These are phyloP conservation scores for Crambe crambe DNA, from an alignment of 37 sponge, comb jelly and placozoan species.

Conservation along the genomic window DNA sequence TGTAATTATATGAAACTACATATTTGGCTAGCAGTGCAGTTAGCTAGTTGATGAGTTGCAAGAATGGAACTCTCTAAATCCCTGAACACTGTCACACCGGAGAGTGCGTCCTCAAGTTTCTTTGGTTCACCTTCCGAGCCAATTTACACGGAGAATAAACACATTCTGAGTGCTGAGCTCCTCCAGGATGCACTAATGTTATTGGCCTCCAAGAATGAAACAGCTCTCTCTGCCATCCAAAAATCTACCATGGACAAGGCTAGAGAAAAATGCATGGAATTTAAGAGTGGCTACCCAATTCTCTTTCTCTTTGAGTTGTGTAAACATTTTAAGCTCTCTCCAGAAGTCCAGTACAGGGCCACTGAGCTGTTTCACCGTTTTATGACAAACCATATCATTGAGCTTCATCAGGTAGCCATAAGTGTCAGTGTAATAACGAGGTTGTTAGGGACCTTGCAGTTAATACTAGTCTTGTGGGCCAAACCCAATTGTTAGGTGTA, in stretches of 20 bases:
- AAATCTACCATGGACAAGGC: neutral
- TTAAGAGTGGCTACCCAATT: constrained; percentile 32
- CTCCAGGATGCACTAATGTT: constrained; percentile 46
- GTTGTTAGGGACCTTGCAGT: neutral
- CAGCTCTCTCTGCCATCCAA: neutral
- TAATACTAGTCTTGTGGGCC: neutral
- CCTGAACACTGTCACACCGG: neutral
- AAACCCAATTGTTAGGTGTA: neutral
- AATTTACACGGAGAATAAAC: constrained; percentile 47
- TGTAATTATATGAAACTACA: no score
- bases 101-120: neutral
- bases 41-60: no score
- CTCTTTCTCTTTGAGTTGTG: constrained; percentile 68
- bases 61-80: neutral
- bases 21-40: no score
- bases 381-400: constrained; percentile 69
- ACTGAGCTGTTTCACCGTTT: constrained; percentile 79
- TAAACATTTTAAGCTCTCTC: constrained; percentile 48
- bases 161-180: constrained; percentile 29
- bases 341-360: constrained; percentile 70
- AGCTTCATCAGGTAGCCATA: constrained; percentile 39
- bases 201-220: constrained; percentile 43
- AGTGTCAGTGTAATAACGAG: no score
- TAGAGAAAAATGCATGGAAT: constrained; percentile 2
- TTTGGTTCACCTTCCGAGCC: constrained; percentile 81